Base-by-base conservation (phyloP, 2,113 vertebrate species). In the Etia nguti region DNA sequence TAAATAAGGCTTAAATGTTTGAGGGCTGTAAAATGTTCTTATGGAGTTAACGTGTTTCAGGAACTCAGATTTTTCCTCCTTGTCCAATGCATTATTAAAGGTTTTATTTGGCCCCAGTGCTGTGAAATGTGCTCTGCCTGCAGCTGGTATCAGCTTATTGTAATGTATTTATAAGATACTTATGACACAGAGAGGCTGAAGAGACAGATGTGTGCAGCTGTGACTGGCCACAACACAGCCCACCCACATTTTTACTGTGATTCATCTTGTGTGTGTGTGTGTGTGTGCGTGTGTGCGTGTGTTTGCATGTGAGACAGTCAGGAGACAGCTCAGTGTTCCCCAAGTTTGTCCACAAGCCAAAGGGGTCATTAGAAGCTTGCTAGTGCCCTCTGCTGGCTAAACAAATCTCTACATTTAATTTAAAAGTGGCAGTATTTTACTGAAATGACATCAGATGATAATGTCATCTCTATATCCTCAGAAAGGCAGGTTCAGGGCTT, bases 131-230 rank as follows among this genome's bases (percentile, higher is more conserved):
- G 70, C 41, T 70, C 36, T 18, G 80, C 36, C 81, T 50, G 85
- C 91, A 91, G 87, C 89, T 84, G 85, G 11, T 90, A 91, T 88
- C 92, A 16, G 91, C 92, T 36, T 36, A 41, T 85, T 92, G 70
- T 84, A 52, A 89, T 93, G 88, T 94, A 94, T 92, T 92, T 59
- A 73, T 60, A 65, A 90, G 89, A 92, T 92, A 88, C 60, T 80
- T 59, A 62, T 87, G 93, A 92, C 89, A 83, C 2, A 10, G 75
- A 86, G 41, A 77, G 79, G 48, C 38, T 10, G 55, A 62, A 60
- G 50, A 93, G 92, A 92, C 89, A 93, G 85, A 93, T 93, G 91
- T 94, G 89, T 24, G 38, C 93, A 94, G 93, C 94, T 95, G 92
- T 89, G 89, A 90, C 82, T 54, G 75, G 59, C 87, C 90, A 60